Evolutionary conservation across 2,797 vertebrate species (phyloP).

Genomic region (Platalea minor): DNA sequence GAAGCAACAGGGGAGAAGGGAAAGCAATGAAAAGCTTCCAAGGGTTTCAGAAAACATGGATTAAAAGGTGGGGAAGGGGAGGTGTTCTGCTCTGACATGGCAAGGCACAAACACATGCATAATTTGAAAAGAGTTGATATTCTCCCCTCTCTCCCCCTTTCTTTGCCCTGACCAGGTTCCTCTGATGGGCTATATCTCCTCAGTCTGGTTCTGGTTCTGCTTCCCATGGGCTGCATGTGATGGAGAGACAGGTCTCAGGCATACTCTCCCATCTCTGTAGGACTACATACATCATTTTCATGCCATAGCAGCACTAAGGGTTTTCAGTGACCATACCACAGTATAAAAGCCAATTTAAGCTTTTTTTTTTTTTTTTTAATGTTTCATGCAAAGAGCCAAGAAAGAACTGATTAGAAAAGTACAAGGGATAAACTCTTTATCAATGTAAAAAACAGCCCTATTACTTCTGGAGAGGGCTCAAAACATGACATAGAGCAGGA

Average conservation of each 20-base stretch:
- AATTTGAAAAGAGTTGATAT: neutral
- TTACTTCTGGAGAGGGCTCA: constrained; percentile 10
- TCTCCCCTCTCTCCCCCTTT: neutral
- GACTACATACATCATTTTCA: neutral
- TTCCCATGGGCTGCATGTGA: neutral
- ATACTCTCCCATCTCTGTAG: neutral
- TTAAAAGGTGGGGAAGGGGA: neutral
- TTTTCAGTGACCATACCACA: neutral
- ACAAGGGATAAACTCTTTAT: neutral
- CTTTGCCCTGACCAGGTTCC: neutral
- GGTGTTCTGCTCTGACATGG: neutral
- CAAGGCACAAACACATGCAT: neutral
- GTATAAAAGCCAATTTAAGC: neutral
- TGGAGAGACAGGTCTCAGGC: neutral
- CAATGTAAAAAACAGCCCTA: neutral
- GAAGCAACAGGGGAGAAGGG: neutral
- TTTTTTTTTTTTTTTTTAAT: neutral
- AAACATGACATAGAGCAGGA: neutral
- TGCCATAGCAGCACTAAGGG: neutral
- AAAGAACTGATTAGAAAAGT: neutral
- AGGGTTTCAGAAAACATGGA: neutral
- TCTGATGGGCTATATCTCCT: neutral
- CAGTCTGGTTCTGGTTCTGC: neutral
- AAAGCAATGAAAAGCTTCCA: neutral
- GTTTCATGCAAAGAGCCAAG: neutral